phyloP scores from a whole-genome alignment of 2,888 invertebrate genomes.

The Pinctada fucata region DNA sequence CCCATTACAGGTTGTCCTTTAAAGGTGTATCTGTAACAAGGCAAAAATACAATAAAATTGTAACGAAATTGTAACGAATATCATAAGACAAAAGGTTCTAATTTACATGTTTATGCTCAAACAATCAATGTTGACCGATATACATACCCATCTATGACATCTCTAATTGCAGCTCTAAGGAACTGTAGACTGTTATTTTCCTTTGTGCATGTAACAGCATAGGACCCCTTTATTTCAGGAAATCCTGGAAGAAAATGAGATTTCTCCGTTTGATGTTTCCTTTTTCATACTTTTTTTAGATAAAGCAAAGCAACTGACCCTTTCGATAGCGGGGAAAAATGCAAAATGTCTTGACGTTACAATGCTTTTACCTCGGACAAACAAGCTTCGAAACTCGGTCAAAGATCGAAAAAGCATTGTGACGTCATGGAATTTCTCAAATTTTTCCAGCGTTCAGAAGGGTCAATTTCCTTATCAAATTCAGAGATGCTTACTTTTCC shows the following conservation, averaged over 20 bases:
- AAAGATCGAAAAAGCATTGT: too few species aligned
- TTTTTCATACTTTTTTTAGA: too few species aligned
- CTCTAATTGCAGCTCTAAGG: conserved; percentile 62
- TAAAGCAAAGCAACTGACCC: too few species aligned
- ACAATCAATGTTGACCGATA: not conserved
- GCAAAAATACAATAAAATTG: not conserved
- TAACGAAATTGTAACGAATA: not conserved
- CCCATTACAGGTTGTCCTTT: conserved; percentile 71
- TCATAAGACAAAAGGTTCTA: not conserved
- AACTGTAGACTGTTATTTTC: conserved; percentile 63
- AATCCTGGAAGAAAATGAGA: conserved; percentile 56
- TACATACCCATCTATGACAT: conserved; percentile 61
- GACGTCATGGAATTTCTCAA: too few species aligned
- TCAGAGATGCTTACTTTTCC: too few species aligned
- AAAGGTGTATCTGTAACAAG: conserved; percentile 59
- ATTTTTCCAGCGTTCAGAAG: too few species aligned
- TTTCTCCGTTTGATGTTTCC: too few species aligned
- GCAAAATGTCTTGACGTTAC: too few species aligned
- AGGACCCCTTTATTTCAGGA: conserved; percentile 61
- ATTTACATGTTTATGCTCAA: not conserved
- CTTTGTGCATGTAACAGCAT: conserved; percentile 62
- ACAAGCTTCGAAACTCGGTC: too few species aligned
- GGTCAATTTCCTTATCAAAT: too few species aligned
- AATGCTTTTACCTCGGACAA: too few species aligned
- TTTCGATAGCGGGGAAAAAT: too few species aligned